Base-by-base conservation (phyloP, 2,113 vertebrate species). In the Eonycteris spelaea region DNA sequence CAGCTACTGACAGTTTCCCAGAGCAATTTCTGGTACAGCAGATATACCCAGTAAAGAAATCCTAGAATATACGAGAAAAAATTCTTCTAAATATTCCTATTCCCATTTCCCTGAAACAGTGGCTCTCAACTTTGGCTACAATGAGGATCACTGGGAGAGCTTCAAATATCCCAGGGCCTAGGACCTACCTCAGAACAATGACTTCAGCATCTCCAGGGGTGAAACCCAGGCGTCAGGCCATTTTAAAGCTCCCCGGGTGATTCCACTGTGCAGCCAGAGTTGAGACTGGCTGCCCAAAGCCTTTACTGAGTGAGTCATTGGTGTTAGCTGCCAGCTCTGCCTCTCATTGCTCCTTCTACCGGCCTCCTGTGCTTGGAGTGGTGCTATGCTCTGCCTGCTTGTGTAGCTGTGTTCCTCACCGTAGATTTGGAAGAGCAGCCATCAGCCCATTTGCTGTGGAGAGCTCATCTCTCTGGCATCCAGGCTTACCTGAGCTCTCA, bases 321-420 rank as follows among this genome's bases (percentile, higher is more conserved):
- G 26, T 5, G 13, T 59, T 8, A 30, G 40, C 4, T 3, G 57
- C 30, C 86, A n/a, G 13, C 67, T 79, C 30, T 3, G 19, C 71
- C 45, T 88, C 38, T 3, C 11, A 2, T 5, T 33, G 8, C 30
- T 73, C 10, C 48, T 71, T 11, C 67, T 14, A 1, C 40, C 3
- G 12, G 19, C 30, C 30, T 73, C 43, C 28, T 67, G 10, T 59
- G 53, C 68, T 53, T 38, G 18, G 28, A 35, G 3, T 1, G 5
- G 48, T 38, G 16, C 33, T 14, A 3, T 0, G 0, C 0, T 24
- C 28, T 14, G 3, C 48, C 63, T 26, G 35, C 61, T 19, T 61
- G 59, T 4, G 55, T 1, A 65, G n/a, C 21, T 8, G 2, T 7
- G 6, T 26, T n/a, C n/a, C n/a, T 28, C 48, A 22, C 14, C 24